Percentiles rank a stretch among this genome's conserved stretches.
Evolutionary conservation across 92 coral and sea anemone genomes (phyloP).

Genomic region (Phenganax marumi): DNA sequence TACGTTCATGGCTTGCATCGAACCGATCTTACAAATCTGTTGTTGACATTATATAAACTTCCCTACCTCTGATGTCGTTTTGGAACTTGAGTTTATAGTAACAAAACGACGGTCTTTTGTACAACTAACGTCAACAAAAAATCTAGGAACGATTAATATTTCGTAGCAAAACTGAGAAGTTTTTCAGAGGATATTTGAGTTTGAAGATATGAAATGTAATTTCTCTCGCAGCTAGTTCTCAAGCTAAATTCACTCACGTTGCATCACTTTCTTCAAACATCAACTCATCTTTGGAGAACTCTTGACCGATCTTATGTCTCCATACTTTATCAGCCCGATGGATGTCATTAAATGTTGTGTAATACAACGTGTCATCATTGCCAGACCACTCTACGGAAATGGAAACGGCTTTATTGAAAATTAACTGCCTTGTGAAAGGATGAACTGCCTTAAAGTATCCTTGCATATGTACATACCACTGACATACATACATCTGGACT

Average conservation of each 20-base stretch:
- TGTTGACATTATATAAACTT: background rate
- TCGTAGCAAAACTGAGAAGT: background rate
- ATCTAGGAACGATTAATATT: slow-evolving; percentile 45
- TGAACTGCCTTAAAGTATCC: background rate
- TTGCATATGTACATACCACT: too few species aligned
- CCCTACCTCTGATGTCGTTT: slow-evolving; percentile 89
- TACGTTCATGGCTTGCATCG: too few species aligned
- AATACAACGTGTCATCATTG: slow-evolving; percentile 70
- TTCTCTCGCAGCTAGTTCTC: background rate
- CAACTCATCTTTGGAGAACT: slow-evolving; percentile 61
- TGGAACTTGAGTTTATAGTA: slow-evolving; percentile 85
- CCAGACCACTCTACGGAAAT: slow-evolving; percentile 74
- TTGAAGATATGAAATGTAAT: background rate
- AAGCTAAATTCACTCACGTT: slow-evolving; percentile 47
- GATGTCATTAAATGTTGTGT: slow-evolving; percentile 69
- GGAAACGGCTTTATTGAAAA: background rate
- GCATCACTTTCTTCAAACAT: slow-evolving; percentile 82
- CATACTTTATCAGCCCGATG: slow-evolving; percentile 70
- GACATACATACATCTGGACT: too few species aligned
- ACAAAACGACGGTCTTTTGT: slow-evolving; percentile 83
- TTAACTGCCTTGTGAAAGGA: too few species aligned
- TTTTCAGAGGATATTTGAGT: background rate
- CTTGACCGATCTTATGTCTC: slow-evolving; percentile 67
- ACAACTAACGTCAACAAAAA: slow-evolving; percentile 77
- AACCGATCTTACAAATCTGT: background rate